A percentile compares a stretch with the other conserved stretches of the same genome.
Evolutionary conservation across 2,113 vertebrate species (phyloP).

Genomic region (Ovis aries): ARS-UI_Ramb_v3.0 NC_056060.1:57885001-57885500

Average conservation of each 20-base stretch:
- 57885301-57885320: background rate
- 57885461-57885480: background rate
- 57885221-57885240: background rate
- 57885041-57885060: conserved; percentile 96
- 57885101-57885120: conserved; percentile 19
- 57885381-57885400: background rate
- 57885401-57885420: background rate
- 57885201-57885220: background rate
- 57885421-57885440: background rate
- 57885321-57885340: background rate
- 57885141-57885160: background rate
- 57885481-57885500: background rate
- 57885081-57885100: conserved; percentile 89
- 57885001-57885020: conserved; percentile 97
- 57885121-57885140: background rate
- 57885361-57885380: background rate
- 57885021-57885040: conserved; percentile 99
- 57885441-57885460: background rate
- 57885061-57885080: conserved; percentile 97
- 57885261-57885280: background rate
- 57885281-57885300: background rate
- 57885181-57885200: conserved; percentile 2
- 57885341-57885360: background rate
- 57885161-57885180: conserved; percentile 9
- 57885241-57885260: background rate